Evolutionary conservation across 2,797 vertebrate genomes (phyloP), one percentile per base, ranked within the genome.

Genomic region (Natrix natrix): DNA sequence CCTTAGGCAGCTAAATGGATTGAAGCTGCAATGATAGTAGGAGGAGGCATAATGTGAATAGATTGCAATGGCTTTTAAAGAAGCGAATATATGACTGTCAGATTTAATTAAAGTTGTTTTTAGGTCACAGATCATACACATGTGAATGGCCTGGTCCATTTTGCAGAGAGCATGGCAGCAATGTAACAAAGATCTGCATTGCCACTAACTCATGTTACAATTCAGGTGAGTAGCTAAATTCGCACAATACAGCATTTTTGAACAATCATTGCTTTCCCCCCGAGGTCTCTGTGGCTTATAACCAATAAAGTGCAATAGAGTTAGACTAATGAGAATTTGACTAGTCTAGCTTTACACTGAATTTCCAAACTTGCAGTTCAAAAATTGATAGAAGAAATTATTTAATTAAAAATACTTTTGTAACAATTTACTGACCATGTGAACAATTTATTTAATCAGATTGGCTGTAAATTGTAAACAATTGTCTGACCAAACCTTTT

Each of bases 161-260:
- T 63, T 91, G n/a, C 28, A 37, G 90, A 91, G 56, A 61, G n/a
- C 78, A 89, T 66, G 63, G 17, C 69, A 92, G 57, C 93, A 86
- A 83, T 92, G 92, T 74, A 93, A 0, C 61, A 92, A 86, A 93
- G 83, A 63, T 93, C 16, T 90, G 66, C 22, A 6, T 66, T 92
- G 86, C 91, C 93, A 56, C 91, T 57, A 93, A 91, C 93, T 56
- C 22, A 93, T 32, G 37, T 17, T 28, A 7, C 61, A 69, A 92
- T 93, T 92, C 89, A 94, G 26, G 20, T 78, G 94, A 95, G 20
- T 26, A 87, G 55, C n/a, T 94, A 26, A 69, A 92, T 86, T n/a
- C 92, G 94, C 86, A 92, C 94, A 61, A 26, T 13, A 63, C 94
- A 94, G 54, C 94, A 94, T 92, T 11, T 93, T 94, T 91, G 54